Conservation (phyloP, 2,888 invertebrate genomes). For the Acleris emargana region DNA sequence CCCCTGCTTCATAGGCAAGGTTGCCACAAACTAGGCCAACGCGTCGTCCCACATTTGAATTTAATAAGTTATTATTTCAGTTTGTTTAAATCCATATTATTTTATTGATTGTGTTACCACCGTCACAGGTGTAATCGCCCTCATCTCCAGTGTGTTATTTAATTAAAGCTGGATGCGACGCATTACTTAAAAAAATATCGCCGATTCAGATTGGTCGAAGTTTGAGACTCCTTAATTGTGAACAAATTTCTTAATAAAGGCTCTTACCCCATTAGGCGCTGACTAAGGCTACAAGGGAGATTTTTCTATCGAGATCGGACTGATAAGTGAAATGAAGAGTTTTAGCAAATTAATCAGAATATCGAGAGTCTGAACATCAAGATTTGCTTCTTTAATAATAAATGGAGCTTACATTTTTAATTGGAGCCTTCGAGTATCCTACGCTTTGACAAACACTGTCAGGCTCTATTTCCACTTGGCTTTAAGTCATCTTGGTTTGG, state of each 20-base stretch:
- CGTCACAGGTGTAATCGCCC: too few relatives aligned
- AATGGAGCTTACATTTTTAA: not conserved
- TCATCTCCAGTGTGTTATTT: not conserved
- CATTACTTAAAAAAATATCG: not conserved
- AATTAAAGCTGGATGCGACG: not conserved
- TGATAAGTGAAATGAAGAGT: constrained; percentile 35
- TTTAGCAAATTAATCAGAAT: constrained; percentile 30
- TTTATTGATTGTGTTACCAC: too few relatives aligned
- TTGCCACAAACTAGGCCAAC: too few relatives aligned
- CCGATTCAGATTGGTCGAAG: not conserved
- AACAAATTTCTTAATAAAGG: constrained; percentile 16
- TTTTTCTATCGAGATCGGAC: constrained; percentile 30
- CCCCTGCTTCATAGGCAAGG: too few relatives aligned
- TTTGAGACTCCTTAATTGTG: constrained; percentile 28
- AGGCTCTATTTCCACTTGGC: too few relatives aligned
- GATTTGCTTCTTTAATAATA: constrained; percentile 16
- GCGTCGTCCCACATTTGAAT: too few relatives aligned
- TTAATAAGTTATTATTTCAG: too few relatives aligned
- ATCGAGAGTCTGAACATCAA: constrained; percentile 15
- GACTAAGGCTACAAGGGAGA: constrained; percentile 19
- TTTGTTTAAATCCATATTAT: too few relatives aligned
- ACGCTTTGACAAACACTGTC: too few relatives aligned
- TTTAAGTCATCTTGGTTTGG: too few relatives aligned
- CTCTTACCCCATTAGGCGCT: constrained; percentile 24
- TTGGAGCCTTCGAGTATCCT: too few relatives aligned